Base-by-base conservation (phyloP, 2,888 invertebrate genomes). In the Megaustenia siamemsis region DNA sequence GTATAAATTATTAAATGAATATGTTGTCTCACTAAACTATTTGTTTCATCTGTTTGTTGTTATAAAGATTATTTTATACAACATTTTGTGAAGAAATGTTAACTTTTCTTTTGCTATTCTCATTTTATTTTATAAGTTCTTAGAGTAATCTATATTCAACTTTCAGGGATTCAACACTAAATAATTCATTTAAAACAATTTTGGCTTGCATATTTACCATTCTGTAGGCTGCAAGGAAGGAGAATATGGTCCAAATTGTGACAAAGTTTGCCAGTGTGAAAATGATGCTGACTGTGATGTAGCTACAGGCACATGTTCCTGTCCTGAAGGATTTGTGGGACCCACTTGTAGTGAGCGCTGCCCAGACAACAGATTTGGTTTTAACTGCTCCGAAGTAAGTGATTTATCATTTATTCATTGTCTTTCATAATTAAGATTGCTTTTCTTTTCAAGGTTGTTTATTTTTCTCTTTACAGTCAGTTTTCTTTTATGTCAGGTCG, bases 181-280 rank as follows among this genome's bases (percentile, higher is more conserved):
- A 53, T 68, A n/a, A 45, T n/a, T n/a, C n/a, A n/a, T n/a, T n/a
- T n/a, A n/a, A n/a, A n/a, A n/a, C n/a, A n/a, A n/a, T n/a, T n/a
- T n/a, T n/a, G n/a, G n/a, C n/a, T n/a, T 71, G 24, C 21, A 40
- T 56, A 76, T 49, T 40, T 21, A 28, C 5, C n/a, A 21, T 32
- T 60, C 35, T 69, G 6, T 87, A 93, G 93, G 91, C 5, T 93
- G 93, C 81, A 87, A 87, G 45, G 90, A 90, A 10, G 91, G 92
- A 8, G 86, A 88, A 68, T 93, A 89, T 82, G 93, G 93, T n/a
- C 90, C 91, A 0, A 90, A 91, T 85, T 93, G 93, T 88, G 89
- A 90, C 53, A 88, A 90, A 60, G 82, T 84, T 15, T 93, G 93
- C 86, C 86, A 96, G 38, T 95, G 95, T 89, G 92, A 94, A 89